A percentile compares a stretch with the other conserved stretches of the same genome.
phyloP scores from a whole-genome alignment of 1,140 invertebrate genomes.

The Triops longicaudatus region DNA sequence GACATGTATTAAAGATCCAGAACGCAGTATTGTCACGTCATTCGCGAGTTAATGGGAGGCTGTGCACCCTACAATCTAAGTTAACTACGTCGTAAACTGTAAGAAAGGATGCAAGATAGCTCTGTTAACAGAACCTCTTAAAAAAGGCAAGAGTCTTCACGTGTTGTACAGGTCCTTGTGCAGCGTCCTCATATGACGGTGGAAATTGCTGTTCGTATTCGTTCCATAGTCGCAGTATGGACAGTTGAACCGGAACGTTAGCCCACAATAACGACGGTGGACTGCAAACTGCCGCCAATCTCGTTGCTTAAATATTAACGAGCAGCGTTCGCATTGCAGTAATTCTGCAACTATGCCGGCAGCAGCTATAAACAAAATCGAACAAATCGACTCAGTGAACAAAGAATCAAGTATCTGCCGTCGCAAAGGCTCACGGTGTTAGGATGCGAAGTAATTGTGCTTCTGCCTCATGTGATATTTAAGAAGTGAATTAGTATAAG shows the following conservation, averaged over 20 bases:
- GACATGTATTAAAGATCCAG: background rate
- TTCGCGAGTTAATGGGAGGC: background rate
- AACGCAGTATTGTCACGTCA: background rate
- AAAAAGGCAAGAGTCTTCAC: background rate
- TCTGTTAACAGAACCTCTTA: background rate
- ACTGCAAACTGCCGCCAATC: background rate
- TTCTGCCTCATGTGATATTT: slow-evolving; percentile 5
- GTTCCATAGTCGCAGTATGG: background rate
- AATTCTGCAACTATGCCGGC: background rate
- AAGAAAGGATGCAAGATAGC: background rate
- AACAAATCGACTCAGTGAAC: background rate
- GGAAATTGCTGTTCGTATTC: background rate
- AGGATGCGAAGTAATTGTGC: background rate
- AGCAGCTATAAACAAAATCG: background rate
- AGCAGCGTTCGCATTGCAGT: background rate
- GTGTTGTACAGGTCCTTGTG: slow-evolving; percentile 7
- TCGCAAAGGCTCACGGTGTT: background rate
- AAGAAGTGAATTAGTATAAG: background rate
- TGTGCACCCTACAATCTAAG: background rate
- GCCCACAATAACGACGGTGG: background rate
- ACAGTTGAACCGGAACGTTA: background rate
- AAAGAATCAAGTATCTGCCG: background rate
- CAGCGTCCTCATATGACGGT: slow-evolving; percentile 1
- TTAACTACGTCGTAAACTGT: background rate
- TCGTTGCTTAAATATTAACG: background rate